phyloP scores from a whole-genome alignment of 2,797 vertebrate genomes.

The Hypotaenidia okinawae region DNA sequence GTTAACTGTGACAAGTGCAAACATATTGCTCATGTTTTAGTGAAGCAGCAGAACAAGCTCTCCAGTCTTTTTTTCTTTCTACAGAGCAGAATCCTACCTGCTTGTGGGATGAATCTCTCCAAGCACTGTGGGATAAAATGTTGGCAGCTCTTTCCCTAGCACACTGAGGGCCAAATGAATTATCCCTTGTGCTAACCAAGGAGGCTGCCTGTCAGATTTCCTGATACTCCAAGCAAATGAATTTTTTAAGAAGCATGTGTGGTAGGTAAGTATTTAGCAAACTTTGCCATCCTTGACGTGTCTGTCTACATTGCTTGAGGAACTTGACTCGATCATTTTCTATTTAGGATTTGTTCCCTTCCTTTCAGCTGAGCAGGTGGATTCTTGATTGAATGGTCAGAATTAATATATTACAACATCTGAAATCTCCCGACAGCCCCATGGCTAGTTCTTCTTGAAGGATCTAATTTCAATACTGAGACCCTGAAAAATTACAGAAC shows the following conservation, averaged over 20 bases:
- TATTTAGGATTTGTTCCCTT: not conserved
- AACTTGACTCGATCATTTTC: not conserved
- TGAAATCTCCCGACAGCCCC: not conserved
- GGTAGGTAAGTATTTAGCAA: not conserved
- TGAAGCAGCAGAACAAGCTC: constrained; percentile 27
- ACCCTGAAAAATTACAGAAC: not conserved
- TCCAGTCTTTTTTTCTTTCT: not conserved
- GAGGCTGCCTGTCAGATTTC: not conserved
- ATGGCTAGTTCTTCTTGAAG: not conserved
- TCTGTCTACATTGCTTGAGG: not conserved
- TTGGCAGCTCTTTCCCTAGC: not conserved
- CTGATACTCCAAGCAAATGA: not conserved
- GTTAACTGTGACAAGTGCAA: constrained; percentile 48
- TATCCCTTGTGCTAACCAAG: not conserved
- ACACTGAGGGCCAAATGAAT: not conserved
- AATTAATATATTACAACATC: not conserved
- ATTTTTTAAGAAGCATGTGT: not conserved
- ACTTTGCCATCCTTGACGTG: not conserved
- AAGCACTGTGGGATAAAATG: not conserved
- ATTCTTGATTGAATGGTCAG: not conserved
- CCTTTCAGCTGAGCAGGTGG: not conserved
- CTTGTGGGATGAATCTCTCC: not conserved
- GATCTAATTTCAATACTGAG: not conserved
- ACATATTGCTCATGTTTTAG: constrained; percentile 39
- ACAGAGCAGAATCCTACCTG: not conserved